These are phyloP conservation scores for Timema podura DNA, from an alignment of 2,888 invertebrate genomes.

Conservation along the genomic window DNA sequence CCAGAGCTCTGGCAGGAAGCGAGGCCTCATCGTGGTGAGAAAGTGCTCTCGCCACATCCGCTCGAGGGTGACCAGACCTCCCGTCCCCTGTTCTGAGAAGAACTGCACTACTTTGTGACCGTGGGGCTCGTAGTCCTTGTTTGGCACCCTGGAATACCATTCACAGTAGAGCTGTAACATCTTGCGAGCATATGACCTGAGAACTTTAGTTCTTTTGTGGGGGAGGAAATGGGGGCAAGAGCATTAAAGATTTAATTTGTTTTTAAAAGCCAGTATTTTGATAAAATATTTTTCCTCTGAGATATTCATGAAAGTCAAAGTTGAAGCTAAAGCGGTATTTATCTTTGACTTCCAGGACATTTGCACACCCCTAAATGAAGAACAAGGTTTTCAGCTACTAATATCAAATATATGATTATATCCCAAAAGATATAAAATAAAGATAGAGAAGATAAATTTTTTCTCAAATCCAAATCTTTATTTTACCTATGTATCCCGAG, in stretches of 20 bases:
- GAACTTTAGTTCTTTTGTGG: not conserved
- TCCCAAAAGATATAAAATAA: too few species aligned
- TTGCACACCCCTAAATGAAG: too few species aligned
- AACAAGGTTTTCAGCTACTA: too few species aligned
- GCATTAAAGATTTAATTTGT: not conserved
- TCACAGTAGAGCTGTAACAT: not conserved
- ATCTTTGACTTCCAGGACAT: too few species aligned
- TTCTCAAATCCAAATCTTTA: too few species aligned
- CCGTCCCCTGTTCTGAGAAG: conserved; percentile 38
- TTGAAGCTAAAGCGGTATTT: too few species aligned
- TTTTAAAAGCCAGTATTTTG: not conserved
- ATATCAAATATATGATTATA: too few species aligned
- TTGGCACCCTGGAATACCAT: conserved; percentile 37
- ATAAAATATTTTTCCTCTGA: too few species aligned
- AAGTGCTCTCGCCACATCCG: conserved; percentile 74
- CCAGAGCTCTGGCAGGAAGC: conserved; percentile 69
- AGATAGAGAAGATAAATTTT: too few species aligned
- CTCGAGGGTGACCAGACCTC: conserved; percentile 63
- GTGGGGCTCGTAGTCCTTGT: conserved; percentile 52
- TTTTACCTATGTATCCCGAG: too few species aligned
- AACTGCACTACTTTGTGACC: conserved; percentile 57
- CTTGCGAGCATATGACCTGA: not conserved
- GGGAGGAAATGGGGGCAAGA: not conserved
- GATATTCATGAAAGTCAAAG: too few species aligned
- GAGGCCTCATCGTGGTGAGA: conserved; percentile 64